Evolutionary conservation across 2,888 invertebrate species (phyloP).

Genomic region (Phyllotreta cruciferae): DNA sequence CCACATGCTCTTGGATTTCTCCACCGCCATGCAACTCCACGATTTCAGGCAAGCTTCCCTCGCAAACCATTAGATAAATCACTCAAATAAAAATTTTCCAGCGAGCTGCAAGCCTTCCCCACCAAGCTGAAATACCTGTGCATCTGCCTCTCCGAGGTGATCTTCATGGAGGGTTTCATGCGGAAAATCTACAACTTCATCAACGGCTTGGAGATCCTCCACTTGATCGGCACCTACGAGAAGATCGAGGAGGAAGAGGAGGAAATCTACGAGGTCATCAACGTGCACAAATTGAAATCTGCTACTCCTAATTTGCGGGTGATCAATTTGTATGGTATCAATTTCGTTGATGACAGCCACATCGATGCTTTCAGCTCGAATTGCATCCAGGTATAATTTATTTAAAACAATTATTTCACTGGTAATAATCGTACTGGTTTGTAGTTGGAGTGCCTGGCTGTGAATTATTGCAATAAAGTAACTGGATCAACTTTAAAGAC

Average conservation of each 20-base stretch:
- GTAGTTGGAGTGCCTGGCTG: conserved; percentile 94
- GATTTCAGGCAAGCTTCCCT: conserved; percentile 78
- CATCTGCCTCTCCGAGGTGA: conserved; percentile 97
- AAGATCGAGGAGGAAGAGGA: conserved; percentile 99
- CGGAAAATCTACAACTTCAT: conserved; percentile 99
- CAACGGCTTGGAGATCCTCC: conserved; percentile 95
- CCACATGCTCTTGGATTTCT: conserved; percentile 96
- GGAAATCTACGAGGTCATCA: conserved; percentile 98
- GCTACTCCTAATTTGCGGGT: conserved; percentile 97
- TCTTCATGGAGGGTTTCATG: conserved; percentile 99
- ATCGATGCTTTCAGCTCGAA: conserved; percentile 98
- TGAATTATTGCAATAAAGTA: conserved; percentile 97
- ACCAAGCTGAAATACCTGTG: conserved; percentile 86
- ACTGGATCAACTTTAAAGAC: conserved; percentile 95
- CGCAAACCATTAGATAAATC: neutral
- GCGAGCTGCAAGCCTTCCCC: conserved; percentile 96
- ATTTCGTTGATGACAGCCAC: conserved; percentile 98
- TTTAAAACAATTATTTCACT: conserved; percentile 1
- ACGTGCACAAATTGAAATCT: conserved; percentile 97
- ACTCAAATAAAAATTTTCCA: neutral
- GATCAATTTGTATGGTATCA: conserved; percentile 98
- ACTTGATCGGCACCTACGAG: conserved; percentile 97
- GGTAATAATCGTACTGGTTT: conserved; percentile 38
- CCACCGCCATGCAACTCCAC: conserved; percentile 98
- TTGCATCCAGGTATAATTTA: conserved; percentile 77